Percentiles rank a stretch among this genome's conserved stretches.
Evolutionary conservation across 2,888 invertebrate genomes (phyloP).

Genomic region (Drosophila niveifrons): DNA sequence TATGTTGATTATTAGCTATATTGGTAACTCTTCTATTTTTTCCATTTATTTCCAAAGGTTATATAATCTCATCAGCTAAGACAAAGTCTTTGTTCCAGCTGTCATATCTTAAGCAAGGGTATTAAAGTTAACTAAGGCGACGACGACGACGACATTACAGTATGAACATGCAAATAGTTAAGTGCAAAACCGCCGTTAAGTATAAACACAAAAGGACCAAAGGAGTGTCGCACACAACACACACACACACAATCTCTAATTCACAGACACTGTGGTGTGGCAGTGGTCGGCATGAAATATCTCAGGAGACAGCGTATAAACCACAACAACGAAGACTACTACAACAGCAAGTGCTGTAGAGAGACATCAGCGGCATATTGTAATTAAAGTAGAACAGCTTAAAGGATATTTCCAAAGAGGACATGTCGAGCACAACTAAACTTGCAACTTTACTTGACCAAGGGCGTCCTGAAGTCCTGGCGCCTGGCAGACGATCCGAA

Average conservation of each 20-base stretch:
- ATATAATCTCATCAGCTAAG: neutral
- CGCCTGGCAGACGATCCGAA: slow-evolving; percentile 45
- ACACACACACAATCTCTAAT: slow-evolving; percentile 20
- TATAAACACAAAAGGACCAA: slow-evolving; percentile 62
- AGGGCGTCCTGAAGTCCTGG: slow-evolving; percentile 1
- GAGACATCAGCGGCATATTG: slow-evolving; percentile 52
- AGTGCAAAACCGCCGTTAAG: slow-evolving; percentile 76
- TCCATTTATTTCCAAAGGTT: neutral
- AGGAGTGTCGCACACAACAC: slow-evolving; percentile 62
- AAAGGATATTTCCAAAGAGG: slow-evolving; percentile 67
- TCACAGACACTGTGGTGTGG: slow-evolving; percentile 13
- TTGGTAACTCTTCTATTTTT: too few relatives aligned
- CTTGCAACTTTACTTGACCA: slow-evolving; percentile 45
- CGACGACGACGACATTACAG: slow-evolving; percentile 32
- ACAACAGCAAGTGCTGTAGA: slow-evolving; percentile 1
- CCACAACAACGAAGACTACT: slow-evolving; percentile 38
- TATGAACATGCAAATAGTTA: slow-evolving; percentile 81
- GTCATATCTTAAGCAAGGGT: slow-evolving; percentile 13
- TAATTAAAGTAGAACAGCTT: slow-evolving; percentile 83
- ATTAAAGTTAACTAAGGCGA: slow-evolving; percentile 44
- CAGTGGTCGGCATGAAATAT: slow-evolving; percentile 63
- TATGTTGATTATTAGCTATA: too few relatives aligned
- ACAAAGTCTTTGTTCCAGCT: neutral
- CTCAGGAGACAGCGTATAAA: slow-evolving; percentile 76
- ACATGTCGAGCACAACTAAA: slow-evolving; percentile 42